Percentiles rank a stretch among this genome's conserved stretches.
Evolutionary conservation across 1,140 invertebrate genomes (phyloP).

Genomic region (Hyles euphorbiae): DNA sequence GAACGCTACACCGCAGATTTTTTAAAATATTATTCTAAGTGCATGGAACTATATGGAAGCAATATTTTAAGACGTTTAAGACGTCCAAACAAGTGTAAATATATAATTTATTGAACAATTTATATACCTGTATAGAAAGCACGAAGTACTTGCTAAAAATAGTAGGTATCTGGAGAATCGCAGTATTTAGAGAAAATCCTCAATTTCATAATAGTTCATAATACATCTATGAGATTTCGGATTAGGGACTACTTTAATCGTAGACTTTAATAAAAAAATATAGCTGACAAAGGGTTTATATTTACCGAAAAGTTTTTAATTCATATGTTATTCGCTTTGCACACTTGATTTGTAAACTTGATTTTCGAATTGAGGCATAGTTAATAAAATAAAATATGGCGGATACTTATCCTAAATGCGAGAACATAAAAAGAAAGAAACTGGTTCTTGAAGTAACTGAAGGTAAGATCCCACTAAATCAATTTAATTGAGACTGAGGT

Average conservation of each 20-base stretch:
- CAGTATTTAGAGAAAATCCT: no score
- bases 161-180: no score
- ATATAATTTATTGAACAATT: no score
- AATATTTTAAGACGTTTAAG: no score
- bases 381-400: neutral
- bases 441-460: neutral
- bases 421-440: neutral
- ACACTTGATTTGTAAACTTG: neutral
- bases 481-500: neutral
- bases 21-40: no score
- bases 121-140: no score
- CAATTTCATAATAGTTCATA: neutral
- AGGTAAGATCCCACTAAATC: constrained; percentile 2
- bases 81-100: no score
- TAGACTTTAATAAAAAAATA: neutral
- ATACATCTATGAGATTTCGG: neutral
- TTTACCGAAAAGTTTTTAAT: no score
- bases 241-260: neutral
- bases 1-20: no score
- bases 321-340: neutral
- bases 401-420: neutral
- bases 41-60: no score
- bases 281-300: no score
- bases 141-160: no score
- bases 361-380: neutral